Base-by-base conservation (phyloP, 2,797 vertebrate genomes). In the Brachymystax lenok region DNA sequence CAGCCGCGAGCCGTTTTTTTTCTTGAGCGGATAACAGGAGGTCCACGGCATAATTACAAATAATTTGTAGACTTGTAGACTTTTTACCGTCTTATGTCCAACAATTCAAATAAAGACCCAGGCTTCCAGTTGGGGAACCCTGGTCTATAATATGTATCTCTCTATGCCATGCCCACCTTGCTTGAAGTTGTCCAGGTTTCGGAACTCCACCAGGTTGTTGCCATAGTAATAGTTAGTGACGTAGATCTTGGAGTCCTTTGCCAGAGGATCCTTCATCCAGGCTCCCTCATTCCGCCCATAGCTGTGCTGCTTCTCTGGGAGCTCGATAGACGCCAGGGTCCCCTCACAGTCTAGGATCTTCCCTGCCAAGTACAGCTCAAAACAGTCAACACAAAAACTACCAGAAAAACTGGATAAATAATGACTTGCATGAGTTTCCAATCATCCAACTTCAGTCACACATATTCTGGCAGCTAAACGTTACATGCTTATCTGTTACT, bases 171-270 rank as follows among this genome's bases (percentile, higher is more conserved):
- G 12, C 91, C 2, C 35, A 99, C 98, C 98, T 96, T 99, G 97
- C 87, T 97, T 97, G 84, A 99, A 99, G 90, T 94, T 99, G n/a
- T 99, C 97, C 76, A 99, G 92, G 90, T 96, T 99, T 77, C 98
- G 94, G 86, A 99, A 99, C 90, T 99, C 98, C 81, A 98, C 96
- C 76, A 99, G 92, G 87, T 95, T 98, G 93, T 98, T 99, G 59
- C 98, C 98, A 0, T 99, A 99, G 90, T 99, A 98, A 86, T 99
- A 99, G 92, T 99, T 99, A 75, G 98, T 99, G 86, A 99, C 93
- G 0, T 97, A 99, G 92, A 99, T 97, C 82, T 96, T 97, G 82
- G 94, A 95, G 21, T 98, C 97, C 86, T 91, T 96, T 21, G 97
- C 95, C 0, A 92, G 79, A 0, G 98, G 98, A 87, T 99, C 98